These are phyloP conservation scores for Pissodes strobi DNA, from an alignment of 1,140 invertebrate species.

Conservation along the genomic window DNA sequence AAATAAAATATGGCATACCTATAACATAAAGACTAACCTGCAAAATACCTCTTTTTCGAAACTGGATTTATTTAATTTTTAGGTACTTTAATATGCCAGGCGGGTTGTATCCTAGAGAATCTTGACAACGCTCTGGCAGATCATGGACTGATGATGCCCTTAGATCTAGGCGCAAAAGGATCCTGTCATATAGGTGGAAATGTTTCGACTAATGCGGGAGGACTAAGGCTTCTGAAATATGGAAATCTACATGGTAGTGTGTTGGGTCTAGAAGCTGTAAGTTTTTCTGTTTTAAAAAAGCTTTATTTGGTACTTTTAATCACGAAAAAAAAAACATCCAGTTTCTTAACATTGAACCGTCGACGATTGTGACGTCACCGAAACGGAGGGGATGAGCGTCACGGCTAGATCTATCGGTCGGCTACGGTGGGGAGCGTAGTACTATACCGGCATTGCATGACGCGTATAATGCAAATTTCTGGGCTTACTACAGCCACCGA, in stretches of 20 bases:
- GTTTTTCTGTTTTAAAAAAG: slow-evolving; percentile 44
- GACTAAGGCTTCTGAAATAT: slow-evolving; percentile 89
- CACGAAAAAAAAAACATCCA: not conserved
- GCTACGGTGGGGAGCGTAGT: too few species aligned
- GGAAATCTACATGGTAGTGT: slow-evolving; percentile 93
- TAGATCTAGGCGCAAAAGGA: slow-evolving; percentile 96
- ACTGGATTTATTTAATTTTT: too few species aligned
- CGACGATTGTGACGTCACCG: too few species aligned
- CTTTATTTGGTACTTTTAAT: not conserved
- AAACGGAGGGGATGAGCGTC: too few species aligned
- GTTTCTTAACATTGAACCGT: too few species aligned
- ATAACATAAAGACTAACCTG: too few species aligned
- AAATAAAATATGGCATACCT: too few species aligned
- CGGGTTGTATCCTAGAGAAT: slow-evolving; percentile 90
- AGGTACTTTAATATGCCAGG: slow-evolving; percentile 86
- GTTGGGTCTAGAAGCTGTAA: slow-evolving; percentile 90
- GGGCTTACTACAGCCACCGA: too few species aligned
- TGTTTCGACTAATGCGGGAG: slow-evolving; percentile 95
- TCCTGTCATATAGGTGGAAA: slow-evolving; percentile 97
- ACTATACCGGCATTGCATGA: too few species aligned
- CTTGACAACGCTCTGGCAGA: slow-evolving; percentile 77
- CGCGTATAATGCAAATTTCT: too few species aligned
- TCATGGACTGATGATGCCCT: slow-evolving; percentile 84
- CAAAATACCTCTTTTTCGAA: too few species aligned
- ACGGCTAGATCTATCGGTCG: too few species aligned